Evolutionary conservation across 2,888 invertebrate genomes (phyloP), one percentile per base, ranked within the genome.

Genomic region (Hoplodrina ambigua): DNA sequence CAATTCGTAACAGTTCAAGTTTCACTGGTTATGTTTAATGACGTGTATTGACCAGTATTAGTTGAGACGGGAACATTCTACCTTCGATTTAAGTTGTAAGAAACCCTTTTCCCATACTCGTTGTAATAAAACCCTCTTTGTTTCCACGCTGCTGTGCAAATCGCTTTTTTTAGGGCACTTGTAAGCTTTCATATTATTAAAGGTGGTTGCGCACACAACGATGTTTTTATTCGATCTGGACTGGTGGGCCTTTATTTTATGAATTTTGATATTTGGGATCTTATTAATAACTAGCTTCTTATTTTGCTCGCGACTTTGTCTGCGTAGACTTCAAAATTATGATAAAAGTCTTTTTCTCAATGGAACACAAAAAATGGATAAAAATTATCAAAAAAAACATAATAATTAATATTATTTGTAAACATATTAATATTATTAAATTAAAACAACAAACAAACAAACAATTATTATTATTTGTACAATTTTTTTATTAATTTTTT

Each of bases 41-140:
- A 59, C 10, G 20, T 55, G 1, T 8, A 0, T 0, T 2, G 6
- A 8, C 70, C 58, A 72, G 33, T 52, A 6, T 71, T 54, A 59
- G n/a, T 58, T 19, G 69, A 69, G 1, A 64, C 52, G 20, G 65
- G 55, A 50, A 56, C 33, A 67, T 71, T 67, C 60, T 56, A 52
- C 19, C 15, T 52, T 57, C 11, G 54, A 54, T 61, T 61, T 50
- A 20, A 8, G 50, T 8, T 57, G 50, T 72, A 59, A 30, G 46
- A 56, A 65, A 59, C 72, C 67, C 59, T 70, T 66, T 54, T 55
- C 30, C 37, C 37, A 25, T 54, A 57, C 57, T 57, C 19, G 15
- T 30, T 4, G 66, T 64, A 70, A 74, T 77, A 77, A 82, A 71
- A 75, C 75, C 75, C 66, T 67, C 66, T 49, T 79, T 61, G 66